These are phyloP conservation scores for Urosaurus nigricauda DNA, from an alignment of 2,797 vertebrate species.

Conservation along the genomic window DNA sequence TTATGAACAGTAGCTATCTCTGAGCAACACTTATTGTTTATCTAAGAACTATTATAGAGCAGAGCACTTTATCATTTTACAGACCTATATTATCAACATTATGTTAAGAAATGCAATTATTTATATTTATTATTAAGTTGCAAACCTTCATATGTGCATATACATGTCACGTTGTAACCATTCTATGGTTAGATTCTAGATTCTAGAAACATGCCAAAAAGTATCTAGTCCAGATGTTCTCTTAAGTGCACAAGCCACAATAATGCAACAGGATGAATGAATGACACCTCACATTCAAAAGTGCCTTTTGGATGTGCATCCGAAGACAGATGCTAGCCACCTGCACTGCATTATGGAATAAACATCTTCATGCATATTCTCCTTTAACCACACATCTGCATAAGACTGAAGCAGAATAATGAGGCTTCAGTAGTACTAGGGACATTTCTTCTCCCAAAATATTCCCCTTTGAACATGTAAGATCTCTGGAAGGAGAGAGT, in stretches of 20 bases:
- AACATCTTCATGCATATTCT: not conserved
- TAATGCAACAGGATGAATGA: not conserved
- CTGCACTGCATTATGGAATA: not conserved
- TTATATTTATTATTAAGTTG: constrained; percentile 18
- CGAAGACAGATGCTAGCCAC: not conserved
- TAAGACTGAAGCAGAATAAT: not conserved
- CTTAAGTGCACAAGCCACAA: not conserved
- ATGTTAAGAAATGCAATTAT: not conserved
- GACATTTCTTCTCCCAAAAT: not conserved
- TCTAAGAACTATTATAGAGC: not conserved
- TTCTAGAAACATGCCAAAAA: not conserved
- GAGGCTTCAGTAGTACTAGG: not conserved
- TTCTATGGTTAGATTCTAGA: not conserved
- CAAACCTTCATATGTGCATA: not conserved
- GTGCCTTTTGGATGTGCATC: not conserved
- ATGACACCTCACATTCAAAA: not conserved
- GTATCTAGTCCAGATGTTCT: not conserved
- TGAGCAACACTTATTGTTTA: not conserved
- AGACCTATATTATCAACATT: not conserved
- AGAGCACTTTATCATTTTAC: not conserved
- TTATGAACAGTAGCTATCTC: constrained; percentile 48
- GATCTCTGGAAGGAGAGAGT: not conserved
- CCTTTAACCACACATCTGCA: not conserved
- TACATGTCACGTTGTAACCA: not conserved
- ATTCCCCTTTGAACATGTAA: not conserved